Percentiles rank a stretch among this genome's conserved stretches.
Conservation (phyloP, 2,113 vertebrate species). For the Rhodinocichla rosea region DNA sequence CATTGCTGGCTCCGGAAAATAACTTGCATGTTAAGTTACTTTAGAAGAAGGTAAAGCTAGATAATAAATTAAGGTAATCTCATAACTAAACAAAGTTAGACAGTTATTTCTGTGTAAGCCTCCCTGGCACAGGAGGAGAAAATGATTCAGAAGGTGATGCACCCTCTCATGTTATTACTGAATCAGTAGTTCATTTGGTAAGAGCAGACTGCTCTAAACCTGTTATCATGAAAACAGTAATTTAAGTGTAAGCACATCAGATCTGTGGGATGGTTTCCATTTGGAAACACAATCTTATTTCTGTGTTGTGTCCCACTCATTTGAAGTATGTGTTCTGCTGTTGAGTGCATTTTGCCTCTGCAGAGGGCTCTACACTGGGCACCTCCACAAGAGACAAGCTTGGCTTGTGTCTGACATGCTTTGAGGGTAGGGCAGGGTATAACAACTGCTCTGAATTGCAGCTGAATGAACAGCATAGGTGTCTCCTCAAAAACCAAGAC, state of each 20-base stretch:
- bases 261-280: background rate
- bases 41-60: background rate
- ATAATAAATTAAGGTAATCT: background rate
- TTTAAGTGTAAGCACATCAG: background rate
- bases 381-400: background rate
- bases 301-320: background rate
- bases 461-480: background rate
- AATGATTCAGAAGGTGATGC: background rate
- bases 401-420: background rate
- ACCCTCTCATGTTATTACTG: background rate
- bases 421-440: background rate
- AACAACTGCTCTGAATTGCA: background rate
- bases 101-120: background rate
- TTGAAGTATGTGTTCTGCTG: background rate
- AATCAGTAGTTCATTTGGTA: conserved; percentile 36
- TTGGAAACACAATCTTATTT: background rate
- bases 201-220: conserved; percentile 28
- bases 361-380: background rate
- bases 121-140: background rate
- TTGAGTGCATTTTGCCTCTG: background rate
- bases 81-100: background rate
- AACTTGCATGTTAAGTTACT: background rate
- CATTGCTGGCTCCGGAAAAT: background rate
- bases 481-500: background rate
- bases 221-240: background rate